Conservation (phyloP, 2,797 vertebrate species). For the Pterois miles region DNA sequence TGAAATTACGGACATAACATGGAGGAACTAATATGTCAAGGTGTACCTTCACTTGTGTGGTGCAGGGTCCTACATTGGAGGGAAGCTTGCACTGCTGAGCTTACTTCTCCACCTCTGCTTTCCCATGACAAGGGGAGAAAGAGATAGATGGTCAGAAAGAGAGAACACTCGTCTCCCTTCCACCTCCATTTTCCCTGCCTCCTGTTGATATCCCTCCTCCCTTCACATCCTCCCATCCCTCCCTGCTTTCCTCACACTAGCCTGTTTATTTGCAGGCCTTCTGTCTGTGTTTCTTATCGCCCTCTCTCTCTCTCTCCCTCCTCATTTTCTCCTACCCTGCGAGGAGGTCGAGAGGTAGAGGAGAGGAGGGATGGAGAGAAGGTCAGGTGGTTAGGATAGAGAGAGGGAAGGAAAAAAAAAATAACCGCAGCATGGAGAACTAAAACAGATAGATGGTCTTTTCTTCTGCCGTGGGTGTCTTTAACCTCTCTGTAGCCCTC, state of each 20-base stretch:
- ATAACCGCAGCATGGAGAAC: background rate
- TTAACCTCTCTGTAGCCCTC: slow-evolving; percentile 50
- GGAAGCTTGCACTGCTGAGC: slow-evolving; percentile 19
- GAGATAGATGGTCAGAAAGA: background rate
- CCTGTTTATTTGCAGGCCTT: slow-evolving; percentile 34
- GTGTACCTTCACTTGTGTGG: background rate
- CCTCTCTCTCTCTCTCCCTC: background rate
- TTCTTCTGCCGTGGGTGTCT: slow-evolving; percentile 50
- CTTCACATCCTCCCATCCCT: slow-evolving; percentile 7
- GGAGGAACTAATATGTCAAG: slow-evolving; percentile 2
- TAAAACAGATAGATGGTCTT: slow-evolving; percentile 47
- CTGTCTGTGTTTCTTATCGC: slow-evolving; percentile 15
- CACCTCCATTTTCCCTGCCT: slow-evolving; percentile 39
- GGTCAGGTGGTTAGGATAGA: slow-evolving; percentile 52
- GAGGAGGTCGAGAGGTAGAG: slow-evolving; percentile 53
- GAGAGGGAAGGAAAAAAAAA: slow-evolving; percentile 12
- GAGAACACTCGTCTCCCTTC: slow-evolving; percentile 10
- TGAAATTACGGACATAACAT: background rate
- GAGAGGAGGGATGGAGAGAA: slow-evolving; percentile 38
- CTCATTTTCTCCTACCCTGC: slow-evolving; percentile 34
- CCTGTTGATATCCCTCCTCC: slow-evolving; percentile 35
- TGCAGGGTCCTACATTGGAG: background rate
- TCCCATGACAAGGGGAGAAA: slow-evolving; percentile 34
- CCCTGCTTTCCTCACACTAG: slow-evolving; percentile 18
- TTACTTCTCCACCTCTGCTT: slow-evolving; percentile 33